Evolutionary conservation across 2,797 vertebrate species (phyloP).

Genomic region (Synanceia verrucosa): DNA sequence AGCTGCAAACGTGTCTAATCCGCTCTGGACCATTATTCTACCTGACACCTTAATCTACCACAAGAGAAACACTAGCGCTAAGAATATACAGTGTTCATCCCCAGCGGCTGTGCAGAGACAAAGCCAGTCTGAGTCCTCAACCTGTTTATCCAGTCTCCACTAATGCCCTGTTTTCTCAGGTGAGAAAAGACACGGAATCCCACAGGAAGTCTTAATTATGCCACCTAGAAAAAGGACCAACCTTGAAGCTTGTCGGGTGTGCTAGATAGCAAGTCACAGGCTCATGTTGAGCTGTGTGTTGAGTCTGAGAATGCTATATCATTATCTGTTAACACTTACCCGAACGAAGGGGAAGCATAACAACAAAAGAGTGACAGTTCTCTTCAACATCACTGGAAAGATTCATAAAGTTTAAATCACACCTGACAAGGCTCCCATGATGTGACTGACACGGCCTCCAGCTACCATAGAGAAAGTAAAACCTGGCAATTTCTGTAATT

Average conservation of each 20-base stretch:
- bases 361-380: conserved; percentile 39
- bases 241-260: conserved; percentile 53
- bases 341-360: conserved; percentile 21
- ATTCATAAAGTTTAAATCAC: conserved; percentile 28
- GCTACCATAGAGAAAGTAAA: not conserved
- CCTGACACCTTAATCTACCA: conserved; percentile 75
- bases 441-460: conserved; percentile 21
- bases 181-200: conserved; percentile 64
- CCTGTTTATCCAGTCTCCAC: conserved; percentile 73
- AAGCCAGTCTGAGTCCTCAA: conserved; percentile 68
- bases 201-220: conserved; percentile 67
- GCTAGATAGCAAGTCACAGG: conserved; percentile 26
- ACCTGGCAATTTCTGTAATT: conserved; percentile 22
- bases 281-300: conserved; percentile 21
- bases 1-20: conserved; percentile 50
- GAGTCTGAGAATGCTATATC: conserved; percentile 26
- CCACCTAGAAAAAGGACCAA: conserved; percentile 52
- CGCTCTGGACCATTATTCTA: conserved; percentile 66
- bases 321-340: conserved; percentile 26
- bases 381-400: conserved; percentile 35
- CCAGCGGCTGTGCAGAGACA: conserved; percentile 54
- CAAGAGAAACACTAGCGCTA: conserved; percentile 69
- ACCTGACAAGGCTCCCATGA: conserved; percentile 15
- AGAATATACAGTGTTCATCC: conserved; percentile 68
- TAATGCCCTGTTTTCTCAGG: conserved; percentile 70